Evolutionary conservation across 2,113 vertebrate genomes (phyloP).

Genomic region (Siniperca chuatsi): DNA sequence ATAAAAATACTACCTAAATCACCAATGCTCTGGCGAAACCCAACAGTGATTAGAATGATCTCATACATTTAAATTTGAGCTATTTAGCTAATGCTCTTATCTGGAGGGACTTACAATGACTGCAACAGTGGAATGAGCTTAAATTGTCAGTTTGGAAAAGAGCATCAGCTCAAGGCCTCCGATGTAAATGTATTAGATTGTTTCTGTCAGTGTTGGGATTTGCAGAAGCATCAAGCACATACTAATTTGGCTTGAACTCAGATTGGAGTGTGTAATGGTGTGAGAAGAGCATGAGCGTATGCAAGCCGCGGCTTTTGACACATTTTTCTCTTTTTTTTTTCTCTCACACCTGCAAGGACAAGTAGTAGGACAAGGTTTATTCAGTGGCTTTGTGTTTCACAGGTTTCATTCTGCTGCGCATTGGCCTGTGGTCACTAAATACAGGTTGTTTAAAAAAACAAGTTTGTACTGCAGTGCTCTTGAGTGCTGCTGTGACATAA

Average conservation of each 20-base stretch:
- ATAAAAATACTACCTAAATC: slow-evolving; percentile 12
- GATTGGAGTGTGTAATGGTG: slow-evolving; percentile 21
- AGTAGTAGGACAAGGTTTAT: not conserved
- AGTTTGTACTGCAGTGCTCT: not conserved
- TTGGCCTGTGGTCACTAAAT: slow-evolving; percentile 33
- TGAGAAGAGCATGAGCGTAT: not conserved
- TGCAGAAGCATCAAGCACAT: slow-evolving; percentile 7
- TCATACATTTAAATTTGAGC: slow-evolving; percentile 60
- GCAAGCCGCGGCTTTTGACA: not conserved
- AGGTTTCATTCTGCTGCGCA: not conserved
- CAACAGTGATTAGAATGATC: slow-evolving; percentile 53
- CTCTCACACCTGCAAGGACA: not conserved
- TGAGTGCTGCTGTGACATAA: not conserved
- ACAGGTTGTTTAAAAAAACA: not conserved
- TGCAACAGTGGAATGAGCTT: slow-evolving; percentile 44
- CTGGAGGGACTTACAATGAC: slow-evolving; percentile 46
- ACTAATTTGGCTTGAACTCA: slow-evolving; percentile 33
- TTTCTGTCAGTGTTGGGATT: slow-evolving; percentile 46
- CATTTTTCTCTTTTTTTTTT: not conserved
- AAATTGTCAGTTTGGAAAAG: slow-evolving; percentile 39
- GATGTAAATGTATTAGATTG: slow-evolving; percentile 39
- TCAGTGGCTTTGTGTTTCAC: not conserved
- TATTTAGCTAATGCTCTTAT: slow-evolving; percentile 69
- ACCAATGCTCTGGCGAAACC: slow-evolving; percentile 30
- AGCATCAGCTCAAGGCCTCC: slow-evolving; percentile 19